phyloP scores from a whole-genome alignment of 2,888 invertebrate species.

The Pycnomerus fuliginosus region DNA sequence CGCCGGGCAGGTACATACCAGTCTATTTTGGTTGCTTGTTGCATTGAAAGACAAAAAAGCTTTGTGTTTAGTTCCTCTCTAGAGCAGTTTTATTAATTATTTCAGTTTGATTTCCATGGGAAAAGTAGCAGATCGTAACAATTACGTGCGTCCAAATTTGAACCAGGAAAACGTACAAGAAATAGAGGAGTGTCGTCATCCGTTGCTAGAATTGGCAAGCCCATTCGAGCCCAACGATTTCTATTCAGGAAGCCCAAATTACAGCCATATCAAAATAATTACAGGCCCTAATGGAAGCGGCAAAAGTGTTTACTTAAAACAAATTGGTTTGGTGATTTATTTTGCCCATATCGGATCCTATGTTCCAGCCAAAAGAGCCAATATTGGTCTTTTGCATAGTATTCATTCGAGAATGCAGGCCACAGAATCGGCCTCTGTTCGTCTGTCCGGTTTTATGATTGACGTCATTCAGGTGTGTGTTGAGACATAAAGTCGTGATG shows the following conservation, averaged over 20 bases:
- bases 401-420: slow-evolving; percentile 76
- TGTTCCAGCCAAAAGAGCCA: slow-evolving; percentile 77
- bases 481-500: too few species aligned
- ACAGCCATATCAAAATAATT: slow-evolving; percentile 69
- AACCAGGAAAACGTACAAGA: slow-evolving; percentile 43
- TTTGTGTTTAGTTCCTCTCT: too few species aligned
- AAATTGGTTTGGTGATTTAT: slow-evolving; percentile 75
- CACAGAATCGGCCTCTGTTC: slow-evolving; percentile 73
- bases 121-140: slow-evolving; percentile 43
- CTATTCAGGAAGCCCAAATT: slow-evolving; percentile 56
- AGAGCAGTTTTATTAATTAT: too few species aligned
- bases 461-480: slow-evolving; percentile 78
- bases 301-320: slow-evolving; percentile 89
- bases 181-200: slow-evolving; percentile 64
- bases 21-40: too few species aligned
- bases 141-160: slow-evolving; percentile 47
- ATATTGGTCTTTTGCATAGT: slow-evolving; percentile 69
- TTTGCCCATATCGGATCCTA: slow-evolving; percentile 88
- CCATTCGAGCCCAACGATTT: slow-evolving; percentile 75
- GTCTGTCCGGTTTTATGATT: slow-evolving; percentile 82
- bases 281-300: slow-evolving; percentile 92
- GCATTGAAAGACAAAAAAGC: too few species aligned
- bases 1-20: too few species aligned
- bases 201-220: slow-evolving; percentile 67
- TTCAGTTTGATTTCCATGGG: slow-evolving; percentile 51